Evolutionary conservation across 2,888 invertebrate genomes (phyloP).

Genomic region (Drosophila aldrichi): DNA sequence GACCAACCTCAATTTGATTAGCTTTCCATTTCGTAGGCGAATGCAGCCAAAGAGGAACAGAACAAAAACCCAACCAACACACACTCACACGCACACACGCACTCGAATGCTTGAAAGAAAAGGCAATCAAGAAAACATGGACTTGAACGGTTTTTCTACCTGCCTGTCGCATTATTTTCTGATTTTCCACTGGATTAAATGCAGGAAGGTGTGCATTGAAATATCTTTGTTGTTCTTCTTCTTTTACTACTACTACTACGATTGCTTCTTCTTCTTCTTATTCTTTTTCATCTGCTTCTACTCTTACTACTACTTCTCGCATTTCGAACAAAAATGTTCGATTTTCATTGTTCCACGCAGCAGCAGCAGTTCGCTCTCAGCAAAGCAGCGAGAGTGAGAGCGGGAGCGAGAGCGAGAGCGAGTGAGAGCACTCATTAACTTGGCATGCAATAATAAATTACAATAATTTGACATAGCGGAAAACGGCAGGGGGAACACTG

Average conservation of each 20-base stretch:
- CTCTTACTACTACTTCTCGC: conserved; percentile 14
- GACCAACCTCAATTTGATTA: conserved; percentile 66
- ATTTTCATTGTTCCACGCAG: conserved; percentile 40
- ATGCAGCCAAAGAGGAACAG: conserved; percentile 33
- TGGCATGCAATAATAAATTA: conserved; percentile 78
- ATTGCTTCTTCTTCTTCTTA: conserved; percentile 19
- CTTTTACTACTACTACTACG: neutral
- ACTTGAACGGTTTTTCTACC: conserved; percentile 54
- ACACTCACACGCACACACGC: conserved; percentile 13
- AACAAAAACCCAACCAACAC: conserved; percentile 30
- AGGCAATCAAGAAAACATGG: conserved; percentile 52
- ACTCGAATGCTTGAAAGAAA: conserved; percentile 25
- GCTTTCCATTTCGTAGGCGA: conserved; percentile 61
- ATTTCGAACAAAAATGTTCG: conserved; percentile 41
- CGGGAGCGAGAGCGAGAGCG: neutral
- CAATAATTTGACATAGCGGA: conserved; percentile 68
- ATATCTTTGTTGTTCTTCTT: conserved; percentile 42
- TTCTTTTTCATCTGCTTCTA: conserved; percentile 9
- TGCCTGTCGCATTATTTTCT: conserved; percentile 64
- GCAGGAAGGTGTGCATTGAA: conserved; percentile 65
- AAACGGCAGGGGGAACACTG: conserved; percentile 21
- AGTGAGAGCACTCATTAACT: conserved; percentile 67
- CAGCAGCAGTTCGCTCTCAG: conserved; percentile 23
- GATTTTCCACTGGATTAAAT: conserved; percentile 77
- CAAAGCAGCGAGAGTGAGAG: neutral